phyloP scores from a whole-genome alignment of 2,888 invertebrate species.

The Plagodis pulveraria region DNA sequence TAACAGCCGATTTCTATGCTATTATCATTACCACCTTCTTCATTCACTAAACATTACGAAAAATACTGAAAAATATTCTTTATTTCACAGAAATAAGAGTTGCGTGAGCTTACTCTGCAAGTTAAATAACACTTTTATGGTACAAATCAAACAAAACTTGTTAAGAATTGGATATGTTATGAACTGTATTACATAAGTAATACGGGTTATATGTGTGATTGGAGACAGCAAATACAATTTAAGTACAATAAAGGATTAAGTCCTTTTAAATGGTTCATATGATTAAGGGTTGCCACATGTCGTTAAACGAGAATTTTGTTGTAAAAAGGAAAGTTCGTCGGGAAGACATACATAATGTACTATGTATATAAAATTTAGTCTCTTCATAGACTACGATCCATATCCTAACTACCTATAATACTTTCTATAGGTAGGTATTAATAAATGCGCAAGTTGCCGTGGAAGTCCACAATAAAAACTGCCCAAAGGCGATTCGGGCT shows the following conservation, averaged over 20 bases:
- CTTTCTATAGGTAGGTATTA: no score
- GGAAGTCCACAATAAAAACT: no score
- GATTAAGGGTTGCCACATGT: constrained; percentile 4
- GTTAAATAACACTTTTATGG: no score
- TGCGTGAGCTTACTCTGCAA: neutral
- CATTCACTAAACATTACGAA: neutral
- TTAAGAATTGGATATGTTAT: neutral
- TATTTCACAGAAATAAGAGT: constrained; percentile 1
- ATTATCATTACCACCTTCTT: neutral
- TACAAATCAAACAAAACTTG: neutral
- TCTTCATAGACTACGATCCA: no score
- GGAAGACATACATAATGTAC: no score
- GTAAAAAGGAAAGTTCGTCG: no score
- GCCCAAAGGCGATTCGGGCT: no score
- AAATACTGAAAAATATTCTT: neutral
- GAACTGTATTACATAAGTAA: neutral
- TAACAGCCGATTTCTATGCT: constrained; percentile 12
- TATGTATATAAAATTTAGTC: no score
- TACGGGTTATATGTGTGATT: neutral
- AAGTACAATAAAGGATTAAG: constrained; percentile 5
- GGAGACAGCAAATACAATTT: neutral
- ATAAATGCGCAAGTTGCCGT: no score
- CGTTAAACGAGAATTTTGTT: no score
- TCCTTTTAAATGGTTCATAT: constrained; percentile 3
- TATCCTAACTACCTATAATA: no score